Evolutionary conservation across 1,140 invertebrate species (phyloP), one percentile per base, ranked within the genome.

Genomic region (Forficula auricularia): DNA sequence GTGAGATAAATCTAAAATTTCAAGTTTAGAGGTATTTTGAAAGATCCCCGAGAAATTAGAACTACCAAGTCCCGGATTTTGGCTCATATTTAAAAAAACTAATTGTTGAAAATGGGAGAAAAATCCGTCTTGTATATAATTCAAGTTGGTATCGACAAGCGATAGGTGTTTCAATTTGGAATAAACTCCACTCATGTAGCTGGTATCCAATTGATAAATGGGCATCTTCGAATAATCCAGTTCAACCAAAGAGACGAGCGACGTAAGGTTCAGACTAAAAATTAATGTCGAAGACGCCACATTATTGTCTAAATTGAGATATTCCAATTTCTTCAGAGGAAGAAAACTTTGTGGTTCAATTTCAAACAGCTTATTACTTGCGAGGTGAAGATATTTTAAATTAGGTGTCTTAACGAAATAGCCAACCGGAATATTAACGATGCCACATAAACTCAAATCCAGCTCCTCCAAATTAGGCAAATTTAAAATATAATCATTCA

Each of bases 181-280:
- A 0, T 57, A 53, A 2, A 70, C 41, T 20, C 56, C 50, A 8
- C 46, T 53, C 1, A 71, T 50, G 0, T 63, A 54, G 2, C 49
- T 43, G 0, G 58, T 50, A 44, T 61, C 62, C 13, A 58, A 54
- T 10, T 52, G 52, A 1, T 56, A 52, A 2, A 72, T 48, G 33
- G 56, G 59, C 4, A 67, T 64, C 42, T 57, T 57, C 0, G 68
- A 71, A 1, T 71, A 47, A 41, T 72, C 68, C 14, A 72, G 41
- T 12, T 64, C 67, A 0, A 50, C 47, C 2, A 72, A 46, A 3
- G 57, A 60, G 0, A 40, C 46, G 2, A 69, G 34, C 4, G 22
- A 27, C 4, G 22, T 27, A 27, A 2, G 52, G 12, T 4, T 46
- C 43, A 19, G 71, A 68, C 0, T 59, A 46, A 9, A 51, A 52